Percentiles rank a stretch among this genome's conserved stretches.
Evolutionary conservation across 2,888 invertebrate species (phyloP).

Genomic region (Mallateleia sp.): DNA sequence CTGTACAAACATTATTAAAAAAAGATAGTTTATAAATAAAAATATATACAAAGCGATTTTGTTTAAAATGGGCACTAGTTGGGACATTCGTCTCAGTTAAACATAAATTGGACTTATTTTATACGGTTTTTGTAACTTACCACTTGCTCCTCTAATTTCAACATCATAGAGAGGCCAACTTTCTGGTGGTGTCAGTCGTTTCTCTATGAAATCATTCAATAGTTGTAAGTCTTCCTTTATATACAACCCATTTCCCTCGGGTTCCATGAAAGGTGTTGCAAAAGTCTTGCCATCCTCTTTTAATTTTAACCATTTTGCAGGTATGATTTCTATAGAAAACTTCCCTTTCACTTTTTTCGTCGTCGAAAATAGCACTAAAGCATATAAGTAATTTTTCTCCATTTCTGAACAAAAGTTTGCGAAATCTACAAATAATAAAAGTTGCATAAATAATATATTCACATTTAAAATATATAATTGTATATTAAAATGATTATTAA

Average conservation of each 20-base stretch:
- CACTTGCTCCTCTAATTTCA: conserved; percentile 36
- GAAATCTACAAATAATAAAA: too few relatives aligned
- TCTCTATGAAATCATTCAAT: conserved; percentile 6
- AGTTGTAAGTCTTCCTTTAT: conserved; percentile 9
- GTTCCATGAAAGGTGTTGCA: conserved; percentile 7
- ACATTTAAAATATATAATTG: too few relatives aligned
- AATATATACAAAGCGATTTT: too few relatives aligned
- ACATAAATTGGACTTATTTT: too few relatives aligned
- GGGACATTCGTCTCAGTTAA: too few relatives aligned
- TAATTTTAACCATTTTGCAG: conserved; percentile 7
- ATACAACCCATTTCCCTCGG: conserved; percentile 4
- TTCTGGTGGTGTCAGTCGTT: conserved; percentile 34
- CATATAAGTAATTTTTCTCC: conserved; percentile 6
- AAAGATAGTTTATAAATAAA: too few relatives aligned
- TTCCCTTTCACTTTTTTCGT: not conserved
- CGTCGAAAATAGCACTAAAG: not conserved
- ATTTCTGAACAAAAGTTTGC: too few relatives aligned
- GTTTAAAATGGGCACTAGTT: too few relatives aligned
- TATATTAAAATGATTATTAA: too few relatives aligned
- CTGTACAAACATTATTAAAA: too few relatives aligned
- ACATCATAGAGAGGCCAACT: conserved; percentile 29
- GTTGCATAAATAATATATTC: too few relatives aligned
- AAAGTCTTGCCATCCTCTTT: conserved; percentile 22
- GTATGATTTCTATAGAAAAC: conserved; percentile 13
- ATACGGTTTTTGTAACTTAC: too few relatives aligned